Base-by-base conservation (phyloP, 92 coral and sea anemone genomes). In the Nematostella vectensis region DNA sequence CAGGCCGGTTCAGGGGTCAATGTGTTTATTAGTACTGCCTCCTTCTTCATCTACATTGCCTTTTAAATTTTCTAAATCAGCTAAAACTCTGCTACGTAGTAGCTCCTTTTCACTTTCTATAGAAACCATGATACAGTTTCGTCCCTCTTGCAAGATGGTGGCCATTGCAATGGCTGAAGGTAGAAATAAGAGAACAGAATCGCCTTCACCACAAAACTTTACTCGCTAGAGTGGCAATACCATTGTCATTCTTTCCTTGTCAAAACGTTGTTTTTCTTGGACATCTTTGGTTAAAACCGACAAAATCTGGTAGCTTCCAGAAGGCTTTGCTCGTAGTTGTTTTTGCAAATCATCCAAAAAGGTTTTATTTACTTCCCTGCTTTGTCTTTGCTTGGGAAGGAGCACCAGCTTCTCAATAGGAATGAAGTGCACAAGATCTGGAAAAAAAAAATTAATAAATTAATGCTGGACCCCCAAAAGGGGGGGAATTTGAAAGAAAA, bases 311-410 rank as follows among this genome's bases (percentile, higher is more conserved):
- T 45, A 45, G 23, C 23, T 45, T 17, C 51, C 51, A 6, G 51
- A 11, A 6, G 51, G 51, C 51, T 45, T 11, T 10, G 12, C 51
- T 45, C 23, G 9, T 4, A 45, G 4, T 4, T 45, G 12, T 6
- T 45, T 45, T 17, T 4, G 4, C 11, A 45, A 22, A 11, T 45
- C 18, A 9, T 45, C 18, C 21, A 45, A 19, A 19, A 45, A 45
- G 51, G 17, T 10, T 4, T 45, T 19, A 45, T 45, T 19, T 4
- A 45, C 18, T 17, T 11, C 23, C 23, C 51, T 45, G 12, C 12
- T 45, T 19, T 45, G 51, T 22, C 51, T 45, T 45, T 45, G 12
- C 51, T 45, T 45, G 12, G 51, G 11, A 9, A 22, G 51, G 4
- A 45, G 18, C 9, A 19, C 51, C 51, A 45, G 21, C 21, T 45